A percentile compares a stretch with the other conserved stretches of the same genome.
phyloP scores from a whole-genome alignment of 1,140 invertebrate species.

The Pseudomyrmex flavicornis region DNA sequence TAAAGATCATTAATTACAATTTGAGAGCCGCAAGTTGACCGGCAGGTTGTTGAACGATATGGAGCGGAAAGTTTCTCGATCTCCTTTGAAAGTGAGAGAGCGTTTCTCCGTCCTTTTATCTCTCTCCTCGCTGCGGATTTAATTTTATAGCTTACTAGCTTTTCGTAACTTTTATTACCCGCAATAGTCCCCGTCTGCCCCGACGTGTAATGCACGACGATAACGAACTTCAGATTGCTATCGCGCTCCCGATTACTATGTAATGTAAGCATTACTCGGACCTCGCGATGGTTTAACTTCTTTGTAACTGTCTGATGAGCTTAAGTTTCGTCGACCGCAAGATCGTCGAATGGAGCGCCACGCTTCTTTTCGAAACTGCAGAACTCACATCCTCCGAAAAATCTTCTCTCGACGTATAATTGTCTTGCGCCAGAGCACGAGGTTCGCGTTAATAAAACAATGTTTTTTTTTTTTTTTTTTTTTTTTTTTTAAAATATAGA shows the following conservation, averaged over 20 bases:
- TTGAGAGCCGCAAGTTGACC: conserved; percentile 12
- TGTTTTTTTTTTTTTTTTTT: background rate
- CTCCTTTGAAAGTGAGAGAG: conserved; percentile 5
- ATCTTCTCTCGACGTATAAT: background rate
- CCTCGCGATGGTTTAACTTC: conserved; percentile 45
- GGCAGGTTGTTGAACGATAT: conserved; percentile 28
- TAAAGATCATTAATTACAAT: conserved; percentile 51
- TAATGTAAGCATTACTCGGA: conserved; percentile 27
- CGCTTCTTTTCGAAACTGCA: conserved; percentile 1
- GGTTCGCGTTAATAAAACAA: conserved; percentile 19
- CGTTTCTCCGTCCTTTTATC: conserved; percentile 20
- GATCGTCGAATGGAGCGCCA: conserved; percentile 6
- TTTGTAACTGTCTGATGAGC: conserved; percentile 38
- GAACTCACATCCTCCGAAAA: conserved; percentile 17
- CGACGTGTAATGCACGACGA: conserved; percentile 49
- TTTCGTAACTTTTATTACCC: conserved; percentile 48
- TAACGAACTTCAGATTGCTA: conserved; percentile 57
- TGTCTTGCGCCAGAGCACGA: background rate
- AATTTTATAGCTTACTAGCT: conserved; percentile 54
- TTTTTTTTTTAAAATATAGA: background rate
- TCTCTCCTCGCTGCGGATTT: conserved; percentile 4
- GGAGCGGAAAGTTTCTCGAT: conserved; percentile 42
- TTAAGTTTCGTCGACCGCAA: conserved; percentile 39
- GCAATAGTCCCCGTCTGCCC: conserved; percentile 16
- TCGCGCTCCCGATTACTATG: conserved; percentile 20